phyloP scores from a whole-genome alignment of 2,888 invertebrate genomes.

The Notodonta dromedarius region DNA sequence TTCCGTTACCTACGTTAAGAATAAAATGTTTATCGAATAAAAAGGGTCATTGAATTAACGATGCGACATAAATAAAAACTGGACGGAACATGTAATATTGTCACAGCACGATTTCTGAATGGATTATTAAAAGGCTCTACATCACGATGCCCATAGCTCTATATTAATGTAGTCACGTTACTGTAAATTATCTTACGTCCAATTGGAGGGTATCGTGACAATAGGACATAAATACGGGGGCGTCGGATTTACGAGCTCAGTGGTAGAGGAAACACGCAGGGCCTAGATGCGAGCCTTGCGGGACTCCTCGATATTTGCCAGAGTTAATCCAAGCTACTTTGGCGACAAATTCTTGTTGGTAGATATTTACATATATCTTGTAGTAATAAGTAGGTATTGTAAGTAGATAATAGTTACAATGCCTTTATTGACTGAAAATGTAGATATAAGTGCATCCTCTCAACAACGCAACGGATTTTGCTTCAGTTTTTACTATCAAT shows the following conservation, averaged over 20 bases:
- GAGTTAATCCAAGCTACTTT: not conserved
- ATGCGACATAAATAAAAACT: conserved; percentile 51
- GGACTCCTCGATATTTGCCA: conserved; percentile 27
- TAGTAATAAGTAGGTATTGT: too few species aligned
- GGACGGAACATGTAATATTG: conserved; percentile 53
- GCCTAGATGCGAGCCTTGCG: conserved; percentile 59
- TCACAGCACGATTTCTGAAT: conserved; percentile 61
- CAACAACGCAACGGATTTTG: too few species aligned
- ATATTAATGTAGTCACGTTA: conserved; percentile 73
- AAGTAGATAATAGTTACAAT: too few species aligned
- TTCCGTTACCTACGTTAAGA: conserved; percentile 14
- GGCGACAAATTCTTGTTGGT: too few species aligned
- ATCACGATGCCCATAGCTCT: conserved; percentile 54
- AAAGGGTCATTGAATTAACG: conserved; percentile 56
- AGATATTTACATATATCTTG: too few species aligned
- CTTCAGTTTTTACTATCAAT: too few species aligned
- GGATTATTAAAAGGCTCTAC: conserved; percentile 67
- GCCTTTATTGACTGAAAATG: too few species aligned
- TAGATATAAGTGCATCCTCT: too few species aligned
- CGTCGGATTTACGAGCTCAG: conserved; percentile 63
- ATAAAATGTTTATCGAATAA: conserved; percentile 31
- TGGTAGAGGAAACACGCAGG: conserved; percentile 65
- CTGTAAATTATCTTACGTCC: conserved; percentile 78
- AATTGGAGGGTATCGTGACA: conserved; percentile 79
- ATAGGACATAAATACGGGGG: conserved; percentile 72